Evolutionary conservation across 2,113 vertebrate species (phyloP).

Genomic region (Corapipo altera): DNA sequence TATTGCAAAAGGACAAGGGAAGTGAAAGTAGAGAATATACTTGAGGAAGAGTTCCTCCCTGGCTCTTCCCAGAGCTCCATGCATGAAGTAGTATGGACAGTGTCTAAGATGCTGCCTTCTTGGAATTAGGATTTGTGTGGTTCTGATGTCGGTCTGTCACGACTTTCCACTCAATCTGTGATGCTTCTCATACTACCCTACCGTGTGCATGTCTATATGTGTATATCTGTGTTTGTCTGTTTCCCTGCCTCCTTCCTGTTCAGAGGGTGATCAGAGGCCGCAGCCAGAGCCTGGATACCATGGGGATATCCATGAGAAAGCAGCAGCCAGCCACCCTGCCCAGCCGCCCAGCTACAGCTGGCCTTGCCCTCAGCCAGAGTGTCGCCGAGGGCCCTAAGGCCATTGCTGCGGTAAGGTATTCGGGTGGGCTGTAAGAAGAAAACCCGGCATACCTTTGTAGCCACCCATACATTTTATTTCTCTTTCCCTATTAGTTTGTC

Average conservation of each 20-base stretch:
- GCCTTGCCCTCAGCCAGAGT: conserved; percentile 70
- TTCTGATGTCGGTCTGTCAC: conserved; percentile 1
- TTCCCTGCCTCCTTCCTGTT: conserved; percentile 58
- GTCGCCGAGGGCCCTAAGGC: conserved; percentile 69
- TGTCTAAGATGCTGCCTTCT: not conserved
- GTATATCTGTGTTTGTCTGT: conserved; percentile 58
- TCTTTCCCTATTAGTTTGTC: not conserved
- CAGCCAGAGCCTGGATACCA: conserved; percentile 87
- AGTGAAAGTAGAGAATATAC: not conserved
- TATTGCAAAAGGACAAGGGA: not conserved
- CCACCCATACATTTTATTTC: not conserved
- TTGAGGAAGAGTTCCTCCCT: not conserved
- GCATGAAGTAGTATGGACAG: not conserved
- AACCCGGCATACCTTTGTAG: not conserved
- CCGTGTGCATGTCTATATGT: conserved; percentile 27
- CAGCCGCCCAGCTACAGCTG: conserved; percentile 53
- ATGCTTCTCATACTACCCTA: conserved; percentile 22
- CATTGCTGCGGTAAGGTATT: conserved; percentile 67
- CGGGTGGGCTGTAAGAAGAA: not conserved
- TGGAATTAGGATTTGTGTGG: not conserved
- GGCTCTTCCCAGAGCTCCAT: not conserved
- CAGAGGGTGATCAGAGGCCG: conserved; percentile 88
- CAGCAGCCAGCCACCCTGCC: conserved; percentile 56
- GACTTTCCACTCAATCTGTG: not conserved
- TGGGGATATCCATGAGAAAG: conserved; percentile 74